Conservation (phyloP, 2,888 invertebrate species). For the Amblyjoppa proteus region DNA sequence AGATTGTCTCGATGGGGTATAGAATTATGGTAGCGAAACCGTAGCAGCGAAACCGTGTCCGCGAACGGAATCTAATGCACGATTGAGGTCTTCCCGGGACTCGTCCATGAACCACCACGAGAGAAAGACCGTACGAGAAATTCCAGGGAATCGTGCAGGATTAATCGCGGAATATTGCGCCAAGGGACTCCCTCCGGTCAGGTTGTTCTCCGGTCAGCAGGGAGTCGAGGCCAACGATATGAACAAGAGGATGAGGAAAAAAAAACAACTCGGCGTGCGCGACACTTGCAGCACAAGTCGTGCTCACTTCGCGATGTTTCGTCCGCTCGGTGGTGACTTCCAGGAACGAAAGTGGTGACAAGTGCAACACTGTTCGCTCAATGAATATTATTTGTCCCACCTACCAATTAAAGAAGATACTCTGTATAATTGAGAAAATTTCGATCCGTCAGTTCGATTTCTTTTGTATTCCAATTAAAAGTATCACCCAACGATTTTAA, state of each 20-base stretch:
- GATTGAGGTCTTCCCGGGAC: neutral
- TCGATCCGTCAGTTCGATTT: neutral
- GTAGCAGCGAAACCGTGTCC: no score
- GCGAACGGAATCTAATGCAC: slow-evolving; percentile 8
- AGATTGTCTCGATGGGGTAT: no score
- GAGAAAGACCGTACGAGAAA: slow-evolving; percentile 64
- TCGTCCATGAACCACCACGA: slow-evolving; percentile 3
- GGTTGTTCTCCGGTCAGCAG: slow-evolving; percentile 56
- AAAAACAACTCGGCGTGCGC: slow-evolving; percentile 41
- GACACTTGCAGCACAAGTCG: slow-evolving; percentile 55
- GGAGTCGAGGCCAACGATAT: slow-evolving; percentile 18
- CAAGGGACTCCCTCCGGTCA: slow-evolving; percentile 47
- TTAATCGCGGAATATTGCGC: slow-evolving; percentile 75
- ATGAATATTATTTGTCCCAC: slow-evolving; percentile 18
- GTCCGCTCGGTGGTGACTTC: slow-evolving; percentile 29
- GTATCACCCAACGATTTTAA: neutral
- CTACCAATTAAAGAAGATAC: neutral
- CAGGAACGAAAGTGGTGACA: slow-evolving; percentile 41
- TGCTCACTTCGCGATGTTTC: slow-evolving; percentile 46
- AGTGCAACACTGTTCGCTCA: slow-evolving; percentile 17
- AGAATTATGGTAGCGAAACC: no score
- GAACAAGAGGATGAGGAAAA: slow-evolving; percentile 21
- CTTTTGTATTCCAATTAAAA: no score
- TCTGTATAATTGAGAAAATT: no score
- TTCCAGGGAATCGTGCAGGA: slow-evolving; percentile 81